phyloP scores from a whole-genome alignment of 2,113 vertebrate species.

The Halichoerus grypus region DNA sequence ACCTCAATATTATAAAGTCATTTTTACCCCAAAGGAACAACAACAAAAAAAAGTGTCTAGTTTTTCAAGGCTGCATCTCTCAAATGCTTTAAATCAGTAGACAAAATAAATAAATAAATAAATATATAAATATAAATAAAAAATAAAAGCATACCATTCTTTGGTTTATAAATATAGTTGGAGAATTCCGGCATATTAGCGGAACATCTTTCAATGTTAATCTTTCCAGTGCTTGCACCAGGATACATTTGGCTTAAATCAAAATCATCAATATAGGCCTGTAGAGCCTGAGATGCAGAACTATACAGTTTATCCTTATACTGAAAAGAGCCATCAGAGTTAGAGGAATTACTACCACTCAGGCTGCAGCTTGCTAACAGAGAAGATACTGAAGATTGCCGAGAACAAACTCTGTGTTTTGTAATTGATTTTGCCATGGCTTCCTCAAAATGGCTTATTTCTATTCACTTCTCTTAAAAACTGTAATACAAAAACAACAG shows the following conservation, averaged over 20 bases:
- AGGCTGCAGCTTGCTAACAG: slow-evolving; percentile 88
- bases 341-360: slow-evolving; percentile 68
- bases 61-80: slow-evolving; percentile 56
- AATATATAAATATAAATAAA: neutral
- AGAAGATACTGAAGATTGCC: slow-evolving; percentile 90
- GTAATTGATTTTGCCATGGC: slow-evolving; percentile 77
- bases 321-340: slow-evolving; percentile 77
- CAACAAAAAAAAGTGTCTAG: neutral
- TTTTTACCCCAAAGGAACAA: slow-evolving; percentile 51
- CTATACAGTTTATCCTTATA: slow-evolving; percentile 90
- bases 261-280: slow-evolving; percentile 95
- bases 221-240: slow-evolving; percentile 74
- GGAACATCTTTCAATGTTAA: slow-evolving; percentile 71
- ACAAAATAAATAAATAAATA: neutral
- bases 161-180: neutral
- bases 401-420: slow-evolving; percentile 81
- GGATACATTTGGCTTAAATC: slow-evolving; percentile 82
- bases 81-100: slow-evolving; percentile 52
- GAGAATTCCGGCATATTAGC: neutral
- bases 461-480: slow-evolving; percentile 71
- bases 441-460: slow-evolving; percentile 65
- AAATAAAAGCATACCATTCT: slow-evolving; percentile 72
- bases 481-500: slow-evolving; percentile 58
- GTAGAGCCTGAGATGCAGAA: slow-evolving; percentile 93
- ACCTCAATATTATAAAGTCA: neutral